A percentile compares a stretch with the other conserved stretches of the same genome.
Evolutionary conservation across 2,797 vertebrate genomes (phyloP).

Genomic region (Ibycter americanus): DNA sequence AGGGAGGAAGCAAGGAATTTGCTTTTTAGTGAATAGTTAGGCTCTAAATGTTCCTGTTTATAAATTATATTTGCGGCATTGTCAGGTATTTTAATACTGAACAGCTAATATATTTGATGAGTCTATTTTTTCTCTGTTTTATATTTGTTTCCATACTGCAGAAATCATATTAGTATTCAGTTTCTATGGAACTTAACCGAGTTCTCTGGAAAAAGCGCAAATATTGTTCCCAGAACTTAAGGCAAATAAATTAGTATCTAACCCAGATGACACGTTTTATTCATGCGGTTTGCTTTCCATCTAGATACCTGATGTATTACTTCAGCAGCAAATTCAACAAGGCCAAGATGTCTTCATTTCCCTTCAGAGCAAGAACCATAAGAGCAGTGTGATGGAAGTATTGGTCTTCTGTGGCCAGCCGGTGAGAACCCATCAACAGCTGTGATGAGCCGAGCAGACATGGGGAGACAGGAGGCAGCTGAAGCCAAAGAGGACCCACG

Average conservation of each 20-base stretch:
- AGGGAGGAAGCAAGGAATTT: conserved; percentile 44
- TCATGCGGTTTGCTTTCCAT: conserved; percentile 45
- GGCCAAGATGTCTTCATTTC: conserved; percentile 82
- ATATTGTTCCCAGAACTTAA: conserved; percentile 39
- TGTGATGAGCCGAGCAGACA: conserved; percentile 52
- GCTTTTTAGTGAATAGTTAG: conserved; percentile 59
- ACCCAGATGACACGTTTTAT: not conserved
- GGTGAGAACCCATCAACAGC: conserved; percentile 56
- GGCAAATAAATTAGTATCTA: conserved; percentile 23
- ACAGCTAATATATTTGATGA: not conserved
- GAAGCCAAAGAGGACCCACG: conserved; percentile 64
- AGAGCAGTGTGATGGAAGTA: conserved; percentile 41
- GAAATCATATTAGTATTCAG: conserved; percentile 1
- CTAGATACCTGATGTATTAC: conserved; percentile 78
- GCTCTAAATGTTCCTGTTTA: conserved; percentile 41
- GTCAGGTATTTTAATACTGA: conserved; percentile 19
- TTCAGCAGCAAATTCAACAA: conserved; percentile 72
- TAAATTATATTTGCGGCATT: not conserved
- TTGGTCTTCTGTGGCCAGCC: conserved; percentile 36
- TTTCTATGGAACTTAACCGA: not conserved
- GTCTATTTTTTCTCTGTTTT: conserved; percentile 3
- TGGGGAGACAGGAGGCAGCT: conserved; percentile 53
- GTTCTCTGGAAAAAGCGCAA: conserved; percentile 25
- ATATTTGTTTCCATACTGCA: conserved; percentile 34
- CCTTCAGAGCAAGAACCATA: conserved; percentile 65